phyloP scores from a whole-genome alignment of 2,797 vertebrate genomes.

The Galagoides demidoff region DNA sequence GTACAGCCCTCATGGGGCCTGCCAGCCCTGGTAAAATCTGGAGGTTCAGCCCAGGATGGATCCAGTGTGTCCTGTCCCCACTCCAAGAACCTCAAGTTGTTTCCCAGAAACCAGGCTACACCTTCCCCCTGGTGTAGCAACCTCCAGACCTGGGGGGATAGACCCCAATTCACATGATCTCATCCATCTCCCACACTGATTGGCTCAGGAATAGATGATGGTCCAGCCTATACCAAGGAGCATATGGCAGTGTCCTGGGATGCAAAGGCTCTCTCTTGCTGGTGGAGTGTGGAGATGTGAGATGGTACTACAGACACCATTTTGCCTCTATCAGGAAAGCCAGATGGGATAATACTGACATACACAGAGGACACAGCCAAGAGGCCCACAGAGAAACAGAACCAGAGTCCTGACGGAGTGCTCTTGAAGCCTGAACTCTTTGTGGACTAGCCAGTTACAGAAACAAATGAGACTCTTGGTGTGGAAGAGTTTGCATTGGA shows the following conservation, averaged over 20 bases:
- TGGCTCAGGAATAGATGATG: background rate
- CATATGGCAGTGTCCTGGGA: background rate
- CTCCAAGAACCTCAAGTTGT: background rate
- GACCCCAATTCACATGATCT: background rate
- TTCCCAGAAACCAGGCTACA: background rate
- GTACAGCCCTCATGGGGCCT: background rate
- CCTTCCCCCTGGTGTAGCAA: background rate
- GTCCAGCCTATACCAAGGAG: background rate
- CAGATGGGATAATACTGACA: background rate
- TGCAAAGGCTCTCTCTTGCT: background rate
- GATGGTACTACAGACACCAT: background rate
- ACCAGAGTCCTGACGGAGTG: background rate
- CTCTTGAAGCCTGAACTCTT: background rate
- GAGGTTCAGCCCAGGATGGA: background rate
- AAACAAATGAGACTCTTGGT: background rate
- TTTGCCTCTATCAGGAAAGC: background rate
- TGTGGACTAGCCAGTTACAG: background rate
- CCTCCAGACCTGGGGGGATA: background rate
- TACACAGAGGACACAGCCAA: background rate
- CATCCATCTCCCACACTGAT: background rate
- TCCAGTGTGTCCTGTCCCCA: background rate
- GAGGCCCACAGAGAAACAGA: background rate
- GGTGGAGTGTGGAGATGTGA: background rate
- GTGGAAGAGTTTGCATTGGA: background rate
- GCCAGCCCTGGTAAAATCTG: background rate